Base-by-base conservation (phyloP, 2,797 vertebrate species). In the Gymnothorax reevesii region DNA sequence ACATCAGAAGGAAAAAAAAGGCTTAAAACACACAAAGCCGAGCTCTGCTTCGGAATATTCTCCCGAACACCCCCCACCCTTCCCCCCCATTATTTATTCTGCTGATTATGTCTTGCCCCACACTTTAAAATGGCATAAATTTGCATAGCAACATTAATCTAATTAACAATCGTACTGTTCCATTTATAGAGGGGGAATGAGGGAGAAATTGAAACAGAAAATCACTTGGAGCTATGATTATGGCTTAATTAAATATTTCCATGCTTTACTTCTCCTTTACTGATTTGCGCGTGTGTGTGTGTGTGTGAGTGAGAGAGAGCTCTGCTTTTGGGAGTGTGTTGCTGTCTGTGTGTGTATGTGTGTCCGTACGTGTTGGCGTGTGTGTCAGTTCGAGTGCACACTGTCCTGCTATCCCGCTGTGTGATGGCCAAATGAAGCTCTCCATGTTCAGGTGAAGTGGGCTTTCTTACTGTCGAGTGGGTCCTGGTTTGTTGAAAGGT, bases 71-170 rank as follows among this genome's bases (percentile, higher is more conserved):
- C 79, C 25, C 66, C 57, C 80, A 55, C 85, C 87, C 77, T 77
- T 88, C 87, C 91, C 90, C 54, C 92, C 42, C 27, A 89, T 79
- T 93, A 93, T 95, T 95, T 95, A 94, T 93, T 93, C 89, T 92
- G 87, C 92, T 94, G 93, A 94, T 95, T 94, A 92, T 80, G 82
- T 93, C 57, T 87, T 89, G 90, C 87, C 89, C 90, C 93, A 90
- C 92, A 91, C 92, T 93, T 94, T 93, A 94, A 95, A 95, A 94
- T 94, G 89, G 92, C 93, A 94, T 95, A 94, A 86, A 96, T 96
- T 96, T 95, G 91, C 95, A 95, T 96, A 94, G 91, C 92, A 90
- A 92, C 94, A 93, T 94, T 95, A 94, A 95, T 95, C 93, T 95
- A 95, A 96, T 96, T 96, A 95, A 92, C 94, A 93, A 94, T 93